Base-by-base conservation (phyloP, 1,140 invertebrate genomes). In the Orchesella cincta region DNA sequence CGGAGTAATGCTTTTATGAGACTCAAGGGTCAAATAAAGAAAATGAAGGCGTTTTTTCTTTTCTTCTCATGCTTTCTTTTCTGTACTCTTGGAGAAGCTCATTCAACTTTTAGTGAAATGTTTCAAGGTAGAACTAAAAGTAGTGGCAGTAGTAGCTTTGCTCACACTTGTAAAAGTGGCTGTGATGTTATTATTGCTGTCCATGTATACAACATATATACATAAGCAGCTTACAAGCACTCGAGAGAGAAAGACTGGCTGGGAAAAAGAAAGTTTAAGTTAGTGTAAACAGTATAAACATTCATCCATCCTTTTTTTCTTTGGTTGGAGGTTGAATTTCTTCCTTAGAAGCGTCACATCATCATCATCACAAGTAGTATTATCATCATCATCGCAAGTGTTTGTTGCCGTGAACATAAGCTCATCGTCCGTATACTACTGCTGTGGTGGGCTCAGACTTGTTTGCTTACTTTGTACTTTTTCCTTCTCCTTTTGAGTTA, bases 1-100 rank as follows among this genome's bases (percentile, higher is more conserved):
- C 78, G 83, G 79, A 81, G 79, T 83, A 83, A 83, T 83, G 82
- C 79, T 81, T 83, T 83, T 83, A 83, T 78, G 82, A 81, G 67
- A 77, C 76, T 81, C 82, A 64, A 74, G 82, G 82, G 82, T 79
- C 51, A 78, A 80, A 83, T 83, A 83, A 83, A 82, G 82, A 82
- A 83, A 83, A 83, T 83, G 82, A 83, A 83, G 76, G 62, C 62
- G 62, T 67, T 67, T 67, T 67, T 67, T 33, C n/a, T 67, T 67
- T 26, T 57, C 52, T 14, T 67, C 62, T 67, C 31, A 67, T 31
- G 62, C 62, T 67, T 67, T 67, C 31, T 33, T 67, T 67, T 62
- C 33, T 67, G 28, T 67, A 14, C 23, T 31, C 62, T 31, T 67
- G 62, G 33, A 2, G 8, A 29, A 31, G 62, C 62, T 67, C 62